These are phyloP conservation scores for Diorhabda sublineata DNA, from an alignment of 1,140 invertebrate species.

Conservation along the genomic window DNA sequence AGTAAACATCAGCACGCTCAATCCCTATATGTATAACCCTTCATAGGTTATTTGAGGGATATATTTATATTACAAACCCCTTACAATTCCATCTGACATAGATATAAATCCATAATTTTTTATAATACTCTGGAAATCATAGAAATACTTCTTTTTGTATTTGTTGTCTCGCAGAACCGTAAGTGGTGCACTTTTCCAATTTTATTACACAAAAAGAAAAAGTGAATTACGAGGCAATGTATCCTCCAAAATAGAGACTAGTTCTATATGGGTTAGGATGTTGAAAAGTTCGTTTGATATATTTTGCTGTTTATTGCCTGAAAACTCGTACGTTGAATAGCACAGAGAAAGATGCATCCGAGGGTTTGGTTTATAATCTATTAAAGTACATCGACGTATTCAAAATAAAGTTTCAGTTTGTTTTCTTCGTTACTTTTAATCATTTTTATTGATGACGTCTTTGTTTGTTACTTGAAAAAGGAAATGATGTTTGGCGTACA, in stretches of 20 bases:
- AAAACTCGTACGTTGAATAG: neutral
- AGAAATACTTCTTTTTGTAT: too few species aligned
- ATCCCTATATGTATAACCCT: too few species aligned
- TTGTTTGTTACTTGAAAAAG: too few species aligned
- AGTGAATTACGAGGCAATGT: neutral
- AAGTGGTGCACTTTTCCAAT: conserved; percentile 1
- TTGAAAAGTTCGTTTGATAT: conserved; percentile 2
- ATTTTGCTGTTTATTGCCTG: neutral
- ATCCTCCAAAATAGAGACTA: neutral
- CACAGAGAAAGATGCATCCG: neutral
- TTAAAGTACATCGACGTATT: neutral
- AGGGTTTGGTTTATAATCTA: conserved; percentile 1
- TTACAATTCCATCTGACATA: too few species aligned
- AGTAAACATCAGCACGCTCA: too few species aligned
- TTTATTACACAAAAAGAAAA: neutral
- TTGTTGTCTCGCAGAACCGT: neutral
- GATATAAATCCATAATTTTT: too few species aligned
- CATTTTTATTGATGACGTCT: too few species aligned
- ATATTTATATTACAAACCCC: too few species aligned
- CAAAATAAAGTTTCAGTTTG: neutral
- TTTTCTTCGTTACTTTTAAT: too few species aligned
- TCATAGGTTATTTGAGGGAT: too few species aligned
- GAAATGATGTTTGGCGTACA: too few species aligned
- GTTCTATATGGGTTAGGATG: neutral
- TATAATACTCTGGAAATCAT: too few species aligned